Conservation (phyloP, 1,140 invertebrate genomes). For the Trichonephila clavata region DNA sequence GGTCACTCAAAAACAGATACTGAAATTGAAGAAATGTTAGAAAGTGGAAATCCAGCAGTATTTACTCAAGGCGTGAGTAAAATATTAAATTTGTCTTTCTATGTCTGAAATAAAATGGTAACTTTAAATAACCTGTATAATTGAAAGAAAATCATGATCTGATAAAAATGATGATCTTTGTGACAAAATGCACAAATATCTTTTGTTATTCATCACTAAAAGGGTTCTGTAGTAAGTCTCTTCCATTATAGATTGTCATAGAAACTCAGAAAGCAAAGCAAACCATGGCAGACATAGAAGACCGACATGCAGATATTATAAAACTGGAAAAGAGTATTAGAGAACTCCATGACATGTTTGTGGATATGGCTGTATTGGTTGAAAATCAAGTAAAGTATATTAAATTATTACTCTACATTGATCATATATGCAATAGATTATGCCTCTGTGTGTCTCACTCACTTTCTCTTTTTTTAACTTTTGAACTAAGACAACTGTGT, state of each 20-base stretch:
- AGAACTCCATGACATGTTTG: conserved; percentile 99
- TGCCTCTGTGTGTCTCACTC: no score
- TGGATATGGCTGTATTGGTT: conserved; percentile 98
- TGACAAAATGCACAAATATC: background rate
- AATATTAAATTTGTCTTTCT: background rate
- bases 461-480: no score
- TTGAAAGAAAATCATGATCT: background rate
- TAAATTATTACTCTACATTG: background rate
- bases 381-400: conserved; percentile 91
- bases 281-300: conserved; percentile 98
- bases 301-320: conserved; percentile 98
- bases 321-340: conserved; percentile 98
- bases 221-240: background rate
- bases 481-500: no score
- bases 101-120: background rate
- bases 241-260: conserved; percentile 92
- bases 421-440: background rate
- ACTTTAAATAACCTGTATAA: background rate
- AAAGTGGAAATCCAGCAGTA: conserved; percentile 97
- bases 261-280: conserved; percentile 99
- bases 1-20: conserved; percentile 97
- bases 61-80: conserved; percentile 96
- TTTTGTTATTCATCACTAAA: background rate
- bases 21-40: conserved; percentile 98
- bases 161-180: background rate